A percentile compares a stretch with the other conserved stretches of the same genome.
These are phyloP conservation scores for Lipotes vexillifer DNA, from an alignment of 2,113 vertebrate species.

Conservation along the genomic window DNA sequence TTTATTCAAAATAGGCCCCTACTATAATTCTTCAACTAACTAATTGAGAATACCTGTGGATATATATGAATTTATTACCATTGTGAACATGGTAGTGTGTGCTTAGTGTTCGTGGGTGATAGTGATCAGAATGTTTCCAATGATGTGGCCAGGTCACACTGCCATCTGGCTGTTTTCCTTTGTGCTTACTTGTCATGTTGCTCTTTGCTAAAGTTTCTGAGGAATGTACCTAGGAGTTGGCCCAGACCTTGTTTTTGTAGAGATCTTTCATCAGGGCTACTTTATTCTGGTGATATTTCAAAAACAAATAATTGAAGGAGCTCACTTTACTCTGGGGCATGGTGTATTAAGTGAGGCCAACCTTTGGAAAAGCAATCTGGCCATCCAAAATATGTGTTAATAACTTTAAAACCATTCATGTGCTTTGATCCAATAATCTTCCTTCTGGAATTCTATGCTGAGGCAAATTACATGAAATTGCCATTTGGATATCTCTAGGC, in stretches of 20 bases:
- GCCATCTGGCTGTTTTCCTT: not conserved
- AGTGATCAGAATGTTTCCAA: not conserved
- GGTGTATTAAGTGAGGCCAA: not conserved
- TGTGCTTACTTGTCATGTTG: not conserved
- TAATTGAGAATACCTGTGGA: not conserved
- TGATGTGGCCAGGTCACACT: not conserved
- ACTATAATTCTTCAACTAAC: not conserved
- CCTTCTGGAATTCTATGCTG: not conserved
- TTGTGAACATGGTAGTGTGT: not conserved
- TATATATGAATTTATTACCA: not conserved
- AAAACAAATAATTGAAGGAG: not conserved
- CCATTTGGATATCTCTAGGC: not conserved
- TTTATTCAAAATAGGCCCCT: not conserved
- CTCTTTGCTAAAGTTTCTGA: not conserved
- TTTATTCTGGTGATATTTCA: not conserved
- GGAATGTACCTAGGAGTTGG: not conserved
- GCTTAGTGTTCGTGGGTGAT: not conserved
- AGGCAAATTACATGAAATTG: not conserved
- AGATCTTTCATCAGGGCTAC: not conserved
- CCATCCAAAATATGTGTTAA: not conserved
- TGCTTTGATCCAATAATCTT: not conserved
- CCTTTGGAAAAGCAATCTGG: not conserved
- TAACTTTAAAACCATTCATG: not conserved
- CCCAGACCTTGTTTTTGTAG: not conserved
- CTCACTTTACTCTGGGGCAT: not conserved